Percentiles rank a stretch among this genome's conserved stretches.
phyloP scores from a whole-genome alignment of 1,140 invertebrate genomes.

The Macrobrachium rosenbergii region DNA sequence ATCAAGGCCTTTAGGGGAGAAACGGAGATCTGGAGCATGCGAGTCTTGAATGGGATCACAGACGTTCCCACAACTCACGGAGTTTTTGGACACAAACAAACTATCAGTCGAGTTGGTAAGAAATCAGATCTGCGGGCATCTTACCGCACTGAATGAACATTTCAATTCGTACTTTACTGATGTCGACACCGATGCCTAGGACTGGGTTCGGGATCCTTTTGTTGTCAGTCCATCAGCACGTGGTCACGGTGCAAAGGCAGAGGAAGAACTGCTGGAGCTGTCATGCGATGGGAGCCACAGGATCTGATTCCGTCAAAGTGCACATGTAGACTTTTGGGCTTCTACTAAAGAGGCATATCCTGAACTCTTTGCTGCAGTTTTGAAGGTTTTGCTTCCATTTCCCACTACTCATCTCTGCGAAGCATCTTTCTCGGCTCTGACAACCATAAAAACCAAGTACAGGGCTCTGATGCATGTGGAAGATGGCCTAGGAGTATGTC shows the following conservation, averaged over 20 bases:
- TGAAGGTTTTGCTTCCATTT: too few relatives aligned
- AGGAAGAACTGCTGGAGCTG: background rate
- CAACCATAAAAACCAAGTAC: conserved; percentile 16
- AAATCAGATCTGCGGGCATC: conserved; percentile 9
- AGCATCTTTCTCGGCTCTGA: background rate
- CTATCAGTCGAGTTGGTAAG: conserved; percentile 33
- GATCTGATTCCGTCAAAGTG: conserved; percentile 6
- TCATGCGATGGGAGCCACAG: background rate
- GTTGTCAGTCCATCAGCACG: conserved; percentile 13
- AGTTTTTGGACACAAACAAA: conserved; percentile 44
- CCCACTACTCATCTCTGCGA: too few relatives aligned
- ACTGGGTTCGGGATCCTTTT: conserved; percentile 36
- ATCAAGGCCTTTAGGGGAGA: conserved; percentile 5
- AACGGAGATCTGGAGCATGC: too few relatives aligned
- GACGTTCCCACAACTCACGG: conserved; percentile 30
- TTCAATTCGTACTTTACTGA: conserved; percentile 32
- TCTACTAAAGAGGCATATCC: background rate
- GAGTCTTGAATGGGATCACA: conserved; percentile 30
- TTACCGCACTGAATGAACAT: conserved; percentile 28
- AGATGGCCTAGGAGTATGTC: conserved; percentile 20
- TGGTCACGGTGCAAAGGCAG: background rate
- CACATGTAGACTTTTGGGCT: conserved; percentile 34
- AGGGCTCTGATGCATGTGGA: conserved; percentile 25
- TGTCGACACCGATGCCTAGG: conserved; percentile 40
- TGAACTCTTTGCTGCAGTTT: too few relatives aligned